Conservation (phyloP, 2,797 vertebrate genomes). For the Myripristis jacobus region DNA sequence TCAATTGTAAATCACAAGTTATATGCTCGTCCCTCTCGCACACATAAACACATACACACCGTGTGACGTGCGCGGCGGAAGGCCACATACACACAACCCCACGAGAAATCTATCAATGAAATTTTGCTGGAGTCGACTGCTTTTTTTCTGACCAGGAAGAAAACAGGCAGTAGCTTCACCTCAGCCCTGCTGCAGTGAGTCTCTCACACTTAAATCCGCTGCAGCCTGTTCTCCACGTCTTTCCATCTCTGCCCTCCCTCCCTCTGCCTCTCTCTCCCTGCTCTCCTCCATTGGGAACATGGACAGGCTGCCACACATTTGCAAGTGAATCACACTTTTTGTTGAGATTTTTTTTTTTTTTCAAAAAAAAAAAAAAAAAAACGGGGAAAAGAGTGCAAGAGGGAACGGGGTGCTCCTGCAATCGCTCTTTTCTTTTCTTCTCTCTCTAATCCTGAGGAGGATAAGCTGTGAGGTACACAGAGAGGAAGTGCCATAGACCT, state of each 20-base stretch:
- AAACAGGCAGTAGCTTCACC: constrained; percentile 61
- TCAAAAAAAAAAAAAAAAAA: constrained; percentile 65
- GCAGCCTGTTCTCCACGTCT: constrained; percentile 62
- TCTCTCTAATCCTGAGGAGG: constrained; percentile 83
- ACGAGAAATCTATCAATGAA: constrained; percentile 27
- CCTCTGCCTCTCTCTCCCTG: constrained; percentile 40
- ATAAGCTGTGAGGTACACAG: constrained; percentile 85
- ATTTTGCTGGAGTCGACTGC: constrained; percentile 41
- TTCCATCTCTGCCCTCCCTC: constrained; percentile 64
- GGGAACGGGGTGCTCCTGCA: constrained; percentile 75
- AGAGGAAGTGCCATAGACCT: constrained; percentile 84
- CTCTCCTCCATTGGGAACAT: constrained; percentile 71
- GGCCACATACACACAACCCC: constrained; percentile 24
- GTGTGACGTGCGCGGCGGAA: constrained; percentile 18
- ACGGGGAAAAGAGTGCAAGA: constrained; percentile 60
- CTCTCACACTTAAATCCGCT: constrained; percentile 60
- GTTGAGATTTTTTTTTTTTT: constrained; percentile 65
- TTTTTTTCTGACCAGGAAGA: constrained; percentile 57
- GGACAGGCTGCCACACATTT: constrained; percentile 83
- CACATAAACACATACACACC: constrained; percentile 4
- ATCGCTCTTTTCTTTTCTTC: constrained; percentile 82
- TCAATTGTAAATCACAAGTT: constrained; percentile 47
- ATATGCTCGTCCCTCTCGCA: constrained; percentile 25
- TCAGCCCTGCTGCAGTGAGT: constrained; percentile 42
- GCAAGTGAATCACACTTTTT: constrained; percentile 87